Evolutionary conservation across 2,888 invertebrate genomes (phyloP), one percentile per base, ranked within the genome.

Genomic region (Tenthredo mesomela): DNA sequence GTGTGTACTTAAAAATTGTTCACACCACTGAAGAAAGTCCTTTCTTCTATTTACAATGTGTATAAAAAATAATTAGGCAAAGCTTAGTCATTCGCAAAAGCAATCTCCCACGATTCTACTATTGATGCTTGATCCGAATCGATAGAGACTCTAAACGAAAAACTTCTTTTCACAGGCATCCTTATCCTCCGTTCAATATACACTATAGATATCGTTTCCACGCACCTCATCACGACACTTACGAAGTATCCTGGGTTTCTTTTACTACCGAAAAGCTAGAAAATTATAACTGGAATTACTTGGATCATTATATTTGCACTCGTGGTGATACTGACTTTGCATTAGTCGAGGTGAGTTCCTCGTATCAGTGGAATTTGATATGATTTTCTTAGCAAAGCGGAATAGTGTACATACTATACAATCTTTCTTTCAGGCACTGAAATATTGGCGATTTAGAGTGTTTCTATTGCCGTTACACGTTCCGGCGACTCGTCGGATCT

Each of bases 231-330:
- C 98, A 97, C 92, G 97, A 97, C 88, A 97, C 97, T 0, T 99
- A 99, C 92, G 98, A 98, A 92, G 97, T 98, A 61, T 99, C 98
- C 0, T 98, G 97, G 95, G 98, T 98, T 0, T 97, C 98, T 70
- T 99, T 99, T 93, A 97, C 97, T 1, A 98, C 98, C 0, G 98
- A 99, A 93, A 98, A 98, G 91, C 94, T 99, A 84, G 99, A 99
- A 93, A 98, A 97, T 89, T 99, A 97, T 92, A 98, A 98, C 94
- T 99, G 99, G 99, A 99, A 99, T 93, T 98, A 98, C 92, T 95
- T 99, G 94, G 99, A 99, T 94, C 98, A 98, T 93, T 99, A 99
- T 92, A 98, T 99, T 87, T 98, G 98, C 91, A 98, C 98, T 0
- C 95, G 98, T 86, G 99, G 99, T 0, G 98, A 98, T 92, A 97